phyloP scores from a whole-genome alignment of 2,888 invertebrate species.

The Ophion slaviceki region DNA sequence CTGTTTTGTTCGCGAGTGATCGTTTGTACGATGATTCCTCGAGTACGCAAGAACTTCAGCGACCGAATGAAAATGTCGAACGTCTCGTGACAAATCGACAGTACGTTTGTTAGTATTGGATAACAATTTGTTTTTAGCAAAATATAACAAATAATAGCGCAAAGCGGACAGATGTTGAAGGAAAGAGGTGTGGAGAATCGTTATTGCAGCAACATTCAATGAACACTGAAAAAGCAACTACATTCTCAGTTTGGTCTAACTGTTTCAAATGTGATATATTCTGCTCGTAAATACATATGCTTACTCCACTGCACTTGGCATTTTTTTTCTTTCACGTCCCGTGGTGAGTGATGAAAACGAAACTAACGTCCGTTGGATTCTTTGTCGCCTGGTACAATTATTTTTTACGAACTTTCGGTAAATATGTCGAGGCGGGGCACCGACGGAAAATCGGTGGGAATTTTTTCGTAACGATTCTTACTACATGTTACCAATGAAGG shows the following conservation, averaged over 20 bases:
- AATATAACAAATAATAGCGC: conserved; percentile 32
- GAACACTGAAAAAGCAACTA: not conserved
- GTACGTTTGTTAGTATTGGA: conserved; percentile 79
- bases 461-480: not conserved
- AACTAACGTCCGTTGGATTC: not conserved
- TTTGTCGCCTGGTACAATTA: not conserved
- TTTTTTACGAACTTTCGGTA: not conserved
- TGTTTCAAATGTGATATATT: not conserved
- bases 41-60: not conserved
- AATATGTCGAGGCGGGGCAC: not conserved
- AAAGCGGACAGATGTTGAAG: conserved; percentile 43
- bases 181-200: not conserved
- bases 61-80: not conserved
- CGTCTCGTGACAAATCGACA: not conserved
- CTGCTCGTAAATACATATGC: not conserved
- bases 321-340: not conserved
- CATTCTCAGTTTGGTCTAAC: not conserved
- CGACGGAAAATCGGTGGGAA: not conserved
- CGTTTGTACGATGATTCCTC: not conserved
- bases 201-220: not conserved
- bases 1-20: not conserved
- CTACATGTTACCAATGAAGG: not conserved
- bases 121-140: conserved; percentile 71
- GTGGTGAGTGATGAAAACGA: not conserved
- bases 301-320: too few species aligned